Percentiles rank a stretch among this genome's conserved stretches.
Conservation (phyloP, 2,113 vertebrate species). For the Phyllostomus hastatus region DNA sequence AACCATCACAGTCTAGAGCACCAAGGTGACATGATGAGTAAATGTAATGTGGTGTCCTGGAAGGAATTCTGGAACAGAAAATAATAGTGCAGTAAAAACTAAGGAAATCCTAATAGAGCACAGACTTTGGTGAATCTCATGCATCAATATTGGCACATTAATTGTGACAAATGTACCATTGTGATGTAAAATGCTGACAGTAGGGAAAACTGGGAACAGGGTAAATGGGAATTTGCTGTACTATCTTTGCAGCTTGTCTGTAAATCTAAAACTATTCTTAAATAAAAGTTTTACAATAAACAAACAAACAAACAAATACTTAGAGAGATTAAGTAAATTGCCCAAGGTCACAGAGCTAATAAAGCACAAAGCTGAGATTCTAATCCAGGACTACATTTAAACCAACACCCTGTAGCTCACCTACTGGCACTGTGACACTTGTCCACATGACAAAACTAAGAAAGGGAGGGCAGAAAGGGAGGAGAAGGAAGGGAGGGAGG, state of each 20-base stretch:
- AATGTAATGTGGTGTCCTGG: rapidly evolving
- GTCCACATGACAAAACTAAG: not conserved
- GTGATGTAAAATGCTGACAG: not conserved
- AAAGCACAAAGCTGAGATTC: not conserved
- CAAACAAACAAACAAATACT: not conserved
- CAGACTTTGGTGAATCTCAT: not conserved
- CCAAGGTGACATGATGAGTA: not conserved
- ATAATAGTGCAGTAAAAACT: not conserved
- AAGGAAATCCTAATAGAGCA: not conserved
- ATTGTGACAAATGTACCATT: not conserved
- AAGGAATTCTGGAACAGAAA: not conserved
- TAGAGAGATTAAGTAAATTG: not conserved
- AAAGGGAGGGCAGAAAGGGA: not conserved
- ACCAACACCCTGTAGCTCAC: not conserved
- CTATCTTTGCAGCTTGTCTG: not conserved
- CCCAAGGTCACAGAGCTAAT: not conserved
- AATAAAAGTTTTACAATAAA: not conserved
- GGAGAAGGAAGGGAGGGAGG: not conserved
- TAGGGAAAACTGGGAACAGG: not conserved
- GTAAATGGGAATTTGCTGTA: not conserved
- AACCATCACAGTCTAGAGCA: not conserved
- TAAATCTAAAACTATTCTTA: not conserved
- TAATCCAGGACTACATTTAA: not conserved
- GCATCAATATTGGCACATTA: not conserved
- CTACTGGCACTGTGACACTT: not conserved